These are phyloP conservation scores for Climacteris rufus DNA, from an alignment of 2,113 vertebrate species.

Conservation along the genomic window DNA sequence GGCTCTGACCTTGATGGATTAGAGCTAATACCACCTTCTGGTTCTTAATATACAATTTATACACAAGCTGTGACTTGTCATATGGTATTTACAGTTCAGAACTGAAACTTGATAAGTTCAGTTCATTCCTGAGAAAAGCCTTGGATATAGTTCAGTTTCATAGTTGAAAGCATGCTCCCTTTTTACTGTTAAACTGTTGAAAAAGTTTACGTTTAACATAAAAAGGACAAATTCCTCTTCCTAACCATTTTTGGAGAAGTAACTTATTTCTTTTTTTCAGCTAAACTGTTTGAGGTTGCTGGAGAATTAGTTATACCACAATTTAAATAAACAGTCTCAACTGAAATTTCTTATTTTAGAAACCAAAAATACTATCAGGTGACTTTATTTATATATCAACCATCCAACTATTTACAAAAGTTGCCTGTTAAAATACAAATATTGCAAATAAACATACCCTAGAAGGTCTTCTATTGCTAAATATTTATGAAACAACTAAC, in stretches of 20 bases:
- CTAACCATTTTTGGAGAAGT: neutral
- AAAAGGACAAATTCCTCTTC: neutral
- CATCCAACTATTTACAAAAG: neutral
- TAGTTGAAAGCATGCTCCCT: neutral
- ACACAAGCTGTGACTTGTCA: neutral
- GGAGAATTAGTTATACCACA: neutral
- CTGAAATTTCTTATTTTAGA: slow-evolving; percentile 16
- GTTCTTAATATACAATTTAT: neutral
- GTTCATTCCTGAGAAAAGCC: neutral
- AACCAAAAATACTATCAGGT: neutral
- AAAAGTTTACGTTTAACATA: neutral
- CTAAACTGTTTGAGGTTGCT: neutral
- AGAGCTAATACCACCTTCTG: neutral
- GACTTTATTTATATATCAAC: slow-evolving; percentile 12
- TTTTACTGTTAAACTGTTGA: neutral
- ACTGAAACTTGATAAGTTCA: neutral
- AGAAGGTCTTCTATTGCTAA: neutral
- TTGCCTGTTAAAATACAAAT: neutral
- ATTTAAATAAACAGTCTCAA: neutral
- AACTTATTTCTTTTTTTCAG: neutral
- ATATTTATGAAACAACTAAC: neutral
- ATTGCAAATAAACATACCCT: neutral
- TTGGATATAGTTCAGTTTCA: neutral
- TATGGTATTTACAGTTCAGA: neutral
- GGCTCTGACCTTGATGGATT: neutral